A percentile compares a stretch with the other conserved stretches of the same genome.
These are phyloP conservation scores for Pampus argenteus DNA, from an alignment of 2,797 vertebrate genomes.

Conservation along the genomic window DNA sequence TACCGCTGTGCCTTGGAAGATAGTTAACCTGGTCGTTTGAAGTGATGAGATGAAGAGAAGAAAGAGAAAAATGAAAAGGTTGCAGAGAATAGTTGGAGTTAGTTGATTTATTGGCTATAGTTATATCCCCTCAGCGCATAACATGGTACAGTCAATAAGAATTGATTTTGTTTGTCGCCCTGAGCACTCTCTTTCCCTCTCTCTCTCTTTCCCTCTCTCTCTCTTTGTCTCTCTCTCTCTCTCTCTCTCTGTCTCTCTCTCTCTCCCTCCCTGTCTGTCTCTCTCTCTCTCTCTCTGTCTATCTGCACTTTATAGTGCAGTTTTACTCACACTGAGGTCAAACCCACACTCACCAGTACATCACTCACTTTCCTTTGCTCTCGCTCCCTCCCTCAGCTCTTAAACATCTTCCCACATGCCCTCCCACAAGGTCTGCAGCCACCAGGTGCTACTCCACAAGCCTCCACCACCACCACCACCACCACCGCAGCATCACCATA, in stretches of 20 bases:
- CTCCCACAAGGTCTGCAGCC: slow-evolving; percentile 62
- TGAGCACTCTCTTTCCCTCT: slow-evolving; percentile 42
- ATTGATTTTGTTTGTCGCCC: slow-evolving; percentile 67
- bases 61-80: slow-evolving; percentile 25
- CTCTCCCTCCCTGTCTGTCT: background rate
- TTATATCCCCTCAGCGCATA: slow-evolving; percentile 49
- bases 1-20: slow-evolving; percentile 68
- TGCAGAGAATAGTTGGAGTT: slow-evolving; percentile 37
- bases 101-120: slow-evolving; percentile 53
- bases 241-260: slow-evolving; percentile 30
- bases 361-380: slow-evolving; percentile 66
- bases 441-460: slow-evolving; percentile 66
- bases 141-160: slow-evolving; percentile 63
- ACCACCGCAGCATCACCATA: slow-evolving; percentile 60
- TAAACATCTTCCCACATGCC: slow-evolving; percentile 69
- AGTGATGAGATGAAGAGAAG: slow-evolving; percentile 35
- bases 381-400: slow-evolving; percentile 56
- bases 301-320: no score
- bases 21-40: slow-evolving; percentile 75
- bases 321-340: slow-evolving; percentile 68
- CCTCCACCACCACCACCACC: slow-evolving; percentile 41
- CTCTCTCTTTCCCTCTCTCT: background rate
- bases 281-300: slow-evolving; percentile 23
- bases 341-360: slow-evolving; percentile 57
- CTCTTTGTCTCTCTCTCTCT: slow-evolving; percentile 5